Base-by-base conservation (phyloP, 2,888 invertebrate species). In the Metalampra italica region DNA sequence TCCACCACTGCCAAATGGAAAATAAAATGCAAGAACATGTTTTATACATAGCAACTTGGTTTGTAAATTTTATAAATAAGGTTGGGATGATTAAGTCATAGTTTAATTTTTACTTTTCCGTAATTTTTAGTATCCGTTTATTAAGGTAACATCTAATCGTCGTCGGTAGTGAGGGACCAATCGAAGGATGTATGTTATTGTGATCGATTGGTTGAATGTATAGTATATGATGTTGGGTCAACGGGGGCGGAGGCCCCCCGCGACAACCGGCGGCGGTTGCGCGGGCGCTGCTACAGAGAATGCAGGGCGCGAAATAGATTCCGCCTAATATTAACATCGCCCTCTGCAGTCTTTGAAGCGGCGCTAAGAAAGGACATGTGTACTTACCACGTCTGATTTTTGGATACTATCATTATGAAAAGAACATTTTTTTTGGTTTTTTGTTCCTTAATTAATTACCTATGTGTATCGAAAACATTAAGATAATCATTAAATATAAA, bases 391-490 rank as follows among this genome's bases (percentile, higher is more conserved):
- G 72, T 74, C 75, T 73, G 72, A 59, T 58, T 60, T 74, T 75
- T 75, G 85, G 86, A 84, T 85, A 85, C 85, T 85, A 82, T 78
- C 75, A 76, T 78, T 79, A 80, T 70, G 77, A 78, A 76, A 79
- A 78, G 71, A 76, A 71, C 71, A 78, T 80, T 88, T 84, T 83
- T 44, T 45, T 46, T 46, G 13, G 88, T 82, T 89, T 87, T 84
- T 90, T 90, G 90, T 90, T 90, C 90, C 90, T 90, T 85, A 83
- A 83, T 90, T 85, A 83, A 83, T 80, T 89, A n/a, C n/a, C n/a
- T n/a, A 88, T 82, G 76, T 90, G 82, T 89, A 86, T 82, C 75
- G 72, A 81, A 75, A 78, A 75, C 66, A 64, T 77, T 82, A 83
- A 82, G 82, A 77, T 85, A 82, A 82, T 83, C 75, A 82, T 80